Base-by-base conservation (phyloP, 2,888 invertebrate species). In the Neoascia interrupta region DNA sequence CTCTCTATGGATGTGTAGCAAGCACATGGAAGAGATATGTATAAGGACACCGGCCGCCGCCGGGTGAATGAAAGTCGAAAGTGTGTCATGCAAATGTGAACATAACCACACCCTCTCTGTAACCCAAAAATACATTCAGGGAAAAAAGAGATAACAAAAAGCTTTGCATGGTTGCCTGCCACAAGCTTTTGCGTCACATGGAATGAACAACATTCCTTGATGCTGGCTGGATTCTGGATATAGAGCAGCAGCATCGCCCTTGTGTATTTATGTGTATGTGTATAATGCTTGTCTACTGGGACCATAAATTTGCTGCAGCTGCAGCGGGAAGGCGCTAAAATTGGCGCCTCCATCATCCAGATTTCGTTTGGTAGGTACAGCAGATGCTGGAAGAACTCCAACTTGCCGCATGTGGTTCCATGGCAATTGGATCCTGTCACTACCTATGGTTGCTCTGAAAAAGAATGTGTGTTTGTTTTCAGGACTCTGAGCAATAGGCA, bases 41-140 rank as follows among this genome's bases (percentile, higher is more conserved):
- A 68, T 79, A 79, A 66, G 36, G 56, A 79, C 28, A 68, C 79
- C 79, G 79, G 79, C 54, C 64, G 79, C 54, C 64, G 37, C 79
- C 73, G 79, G 73, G 79, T 79, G 79, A 79, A 79, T 79, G 79
- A 79, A 79, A 79, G 66, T 61, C 60, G 60, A 75, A 81, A 80
- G 56, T 80, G 80, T 80, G 80, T 80, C 80, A 80, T 74, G 74
- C 80, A 80, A 80, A 80, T 74, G 68, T 63, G 80, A 80, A 80
- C 58, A 80, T 80, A 80, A 80, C 80, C 80, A 80, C 80, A 80
- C 80, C 80, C 80, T 80, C 80, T 80, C 80, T 73, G 74, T 74
- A 74, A 74, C 80, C 80, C 80, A 73, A 80, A 80, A 74, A 74
- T 73, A 56, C 49, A 64, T 73, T 61, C 31, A 73, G 54, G 54